These are phyloP conservation scores for Drosophila conformis DNA, from an alignment of 2,888 invertebrate species.

Conservation along the genomic window DNA sequence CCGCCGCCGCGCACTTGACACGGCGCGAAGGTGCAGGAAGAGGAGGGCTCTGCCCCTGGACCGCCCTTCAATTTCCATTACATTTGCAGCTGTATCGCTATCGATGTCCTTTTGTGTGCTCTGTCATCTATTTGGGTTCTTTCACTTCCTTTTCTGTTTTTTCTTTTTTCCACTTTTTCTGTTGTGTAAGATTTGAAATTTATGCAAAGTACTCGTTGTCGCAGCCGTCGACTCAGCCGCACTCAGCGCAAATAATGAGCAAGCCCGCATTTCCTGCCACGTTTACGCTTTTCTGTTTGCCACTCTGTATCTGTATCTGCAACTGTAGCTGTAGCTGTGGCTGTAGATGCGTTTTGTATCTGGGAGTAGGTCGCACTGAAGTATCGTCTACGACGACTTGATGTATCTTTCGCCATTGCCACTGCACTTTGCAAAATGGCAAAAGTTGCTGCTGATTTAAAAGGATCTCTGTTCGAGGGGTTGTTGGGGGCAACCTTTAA, in stretches of 20 bases:
- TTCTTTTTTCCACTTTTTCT: slow-evolving; percentile 25
- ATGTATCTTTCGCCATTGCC: slow-evolving; percentile 72
- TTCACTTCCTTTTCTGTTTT: slow-evolving; percentile 47
- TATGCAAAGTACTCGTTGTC: slow-evolving; percentile 78
- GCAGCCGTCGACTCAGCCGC: slow-evolving; percentile 65
- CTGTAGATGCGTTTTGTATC: slow-evolving; percentile 52
- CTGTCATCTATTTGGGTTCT: slow-evolving; percentile 66
- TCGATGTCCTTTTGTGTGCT: slow-evolving; percentile 83
- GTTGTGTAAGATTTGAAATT: slow-evolving; percentile 72
- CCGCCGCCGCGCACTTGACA: slow-evolving; percentile 68
- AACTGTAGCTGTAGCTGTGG: slow-evolving; percentile 44
- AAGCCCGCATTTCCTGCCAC: slow-evolving; percentile 81
- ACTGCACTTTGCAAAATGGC: slow-evolving; percentile 77
- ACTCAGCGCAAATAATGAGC: slow-evolving; percentile 80
- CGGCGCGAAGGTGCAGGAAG: slow-evolving; percentile 64
- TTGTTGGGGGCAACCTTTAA: slow-evolving; percentile 15
- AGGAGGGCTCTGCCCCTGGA: slow-evolving; percentile 19
- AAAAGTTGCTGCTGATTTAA: slow-evolving; percentile 62
- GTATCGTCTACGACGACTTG: slow-evolving; percentile 70
- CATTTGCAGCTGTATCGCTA: slow-evolving; percentile 77
- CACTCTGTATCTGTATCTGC: slow-evolving; percentile 50
- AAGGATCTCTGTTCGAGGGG: slow-evolving; percentile 3
- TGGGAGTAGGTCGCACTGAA: slow-evolving; percentile 45
- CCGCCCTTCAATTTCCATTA: slow-evolving; percentile 78
- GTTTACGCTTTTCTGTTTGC: slow-evolving; percentile 62